Percentiles rank a stretch among this genome's conserved stretches.
phyloP scores from a whole-genome alignment of 2,888 invertebrate species.

The Aquatica leii region DNA sequence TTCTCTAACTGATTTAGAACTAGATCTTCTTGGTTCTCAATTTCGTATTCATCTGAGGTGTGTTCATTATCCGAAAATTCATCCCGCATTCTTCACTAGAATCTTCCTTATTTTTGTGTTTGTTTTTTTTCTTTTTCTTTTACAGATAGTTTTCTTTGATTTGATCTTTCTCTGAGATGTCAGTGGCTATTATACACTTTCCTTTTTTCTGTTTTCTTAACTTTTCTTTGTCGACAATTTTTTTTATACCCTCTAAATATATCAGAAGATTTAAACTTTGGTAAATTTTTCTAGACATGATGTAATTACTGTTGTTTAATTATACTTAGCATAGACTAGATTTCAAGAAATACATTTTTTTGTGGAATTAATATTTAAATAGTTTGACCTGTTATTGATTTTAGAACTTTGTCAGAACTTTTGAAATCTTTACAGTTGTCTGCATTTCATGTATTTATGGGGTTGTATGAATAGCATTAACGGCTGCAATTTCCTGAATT shows the following conservation, averaged over 20 bases:
- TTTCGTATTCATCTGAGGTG: neutral
- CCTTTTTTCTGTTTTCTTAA: constrained; percentile 2
- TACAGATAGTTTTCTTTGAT: too few species aligned
- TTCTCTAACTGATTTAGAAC: neutral
- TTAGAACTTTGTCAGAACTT: neutral
- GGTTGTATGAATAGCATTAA: neutral
- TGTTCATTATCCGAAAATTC: too few species aligned
- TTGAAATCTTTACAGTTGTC: neutral
- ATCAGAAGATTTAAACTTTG: neutral
- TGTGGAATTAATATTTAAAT: neutral
- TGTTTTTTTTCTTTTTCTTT: too few species aligned
- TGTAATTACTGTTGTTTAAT: neutral
- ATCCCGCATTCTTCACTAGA: too few species aligned
- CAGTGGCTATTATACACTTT: neutral
- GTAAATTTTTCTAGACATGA: neutral
- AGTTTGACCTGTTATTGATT: neutral
- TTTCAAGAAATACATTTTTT: neutral
- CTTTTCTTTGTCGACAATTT: constrained; percentile 1
- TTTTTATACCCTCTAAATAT: neutral
- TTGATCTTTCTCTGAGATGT: too few species aligned
- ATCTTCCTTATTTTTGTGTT: too few species aligned
- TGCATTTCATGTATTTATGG: neutral
- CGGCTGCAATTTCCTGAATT: neutral
- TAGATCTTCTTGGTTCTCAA: neutral
- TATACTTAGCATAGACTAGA: neutral